A percentile compares a stretch with the other conserved stretches of the same genome.
Evolutionary conservation across 2,888 invertebrate species (phyloP).

Genomic region (Limenitis camilla): DNA sequence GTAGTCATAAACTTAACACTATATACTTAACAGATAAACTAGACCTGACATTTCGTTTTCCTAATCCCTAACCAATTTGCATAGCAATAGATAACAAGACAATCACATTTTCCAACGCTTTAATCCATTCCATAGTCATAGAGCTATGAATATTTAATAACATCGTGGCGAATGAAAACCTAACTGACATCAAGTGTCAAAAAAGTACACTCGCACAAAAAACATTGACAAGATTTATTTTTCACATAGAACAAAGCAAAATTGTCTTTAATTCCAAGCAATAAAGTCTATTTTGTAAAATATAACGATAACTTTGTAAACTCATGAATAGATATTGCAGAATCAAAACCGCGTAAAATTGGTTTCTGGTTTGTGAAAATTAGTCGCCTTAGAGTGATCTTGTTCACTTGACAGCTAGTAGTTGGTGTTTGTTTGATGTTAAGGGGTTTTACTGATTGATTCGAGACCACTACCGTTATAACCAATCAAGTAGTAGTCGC

Average conservation of each 20-base stretch:
- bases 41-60: neutral
- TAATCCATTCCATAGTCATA: constrained; percentile 10
- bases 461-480: too few relatives aligned
- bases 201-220: constrained; percentile 5
- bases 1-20: neutral
- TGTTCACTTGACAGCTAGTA: constrained; percentile 12
- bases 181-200: constrained; percentile 17
- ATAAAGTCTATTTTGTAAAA: constrained; percentile 3
- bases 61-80: neutral
- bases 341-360: constrained; percentile 62
- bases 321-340: constrained; percentile 68
- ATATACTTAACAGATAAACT: neutral
- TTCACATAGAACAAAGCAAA: constrained; percentile 2
- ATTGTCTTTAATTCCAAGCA: neutral
- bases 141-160: constrained; percentile 18
- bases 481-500: too few relatives aligned
- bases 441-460: too few relatives aligned
- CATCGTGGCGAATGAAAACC: constrained; percentile 18
- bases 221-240: constrained; percentile 8
- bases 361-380: constrained; percentile 35
- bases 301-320: constrained; percentile 24
- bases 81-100: constrained; percentile 4
- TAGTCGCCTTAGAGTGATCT: constrained; percentile 19
- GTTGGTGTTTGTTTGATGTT: neutral
- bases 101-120: constrained; percentile 6